Evolutionary conservation across 2,113 vertebrate genomes (phyloP).

Genomic region (Thermophis baileyi): DNA sequence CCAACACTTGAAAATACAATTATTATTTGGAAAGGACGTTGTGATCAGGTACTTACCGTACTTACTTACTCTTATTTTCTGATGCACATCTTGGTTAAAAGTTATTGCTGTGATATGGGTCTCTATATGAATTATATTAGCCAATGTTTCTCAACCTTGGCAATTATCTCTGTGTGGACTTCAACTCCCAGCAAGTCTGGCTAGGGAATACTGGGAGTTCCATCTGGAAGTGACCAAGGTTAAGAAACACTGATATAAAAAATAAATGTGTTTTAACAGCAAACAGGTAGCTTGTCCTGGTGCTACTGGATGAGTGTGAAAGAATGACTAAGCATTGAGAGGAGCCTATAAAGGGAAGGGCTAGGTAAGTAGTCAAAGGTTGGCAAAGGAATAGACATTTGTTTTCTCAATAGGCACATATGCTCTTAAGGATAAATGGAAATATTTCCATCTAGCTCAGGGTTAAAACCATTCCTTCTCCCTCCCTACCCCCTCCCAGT

Average conservation of each 20-base stretch:
- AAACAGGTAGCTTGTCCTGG: neutral
- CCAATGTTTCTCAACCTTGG: neutral
- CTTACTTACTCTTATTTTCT: neutral
- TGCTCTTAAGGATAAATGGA: conserved; percentile 26
- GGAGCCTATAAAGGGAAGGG: neutral
- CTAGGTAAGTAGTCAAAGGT: neutral
- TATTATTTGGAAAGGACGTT: neutral
- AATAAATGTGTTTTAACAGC: neutral
- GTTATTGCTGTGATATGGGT: neutral
- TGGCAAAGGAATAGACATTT: conserved; percentile 5
- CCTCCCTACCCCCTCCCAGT: neutral
- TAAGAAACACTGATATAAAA: neutral
- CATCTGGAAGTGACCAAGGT: neutral
- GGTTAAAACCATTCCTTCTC: neutral
- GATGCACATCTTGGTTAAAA: neutral
- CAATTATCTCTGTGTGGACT: neutral
- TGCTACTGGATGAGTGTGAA: neutral
- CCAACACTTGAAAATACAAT: too few species aligned
- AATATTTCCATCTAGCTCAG: conserved; percentile 9
- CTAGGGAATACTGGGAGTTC: neutral
- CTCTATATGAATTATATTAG: neutral
- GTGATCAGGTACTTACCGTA: neutral
- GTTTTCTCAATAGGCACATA: neutral
- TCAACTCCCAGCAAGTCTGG: neutral
- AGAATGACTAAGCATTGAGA: neutral